Evolutionary conservation across 2,113 vertebrate genomes (phyloP).

Genomic region (Rhagologus leucostigma): DNA sequence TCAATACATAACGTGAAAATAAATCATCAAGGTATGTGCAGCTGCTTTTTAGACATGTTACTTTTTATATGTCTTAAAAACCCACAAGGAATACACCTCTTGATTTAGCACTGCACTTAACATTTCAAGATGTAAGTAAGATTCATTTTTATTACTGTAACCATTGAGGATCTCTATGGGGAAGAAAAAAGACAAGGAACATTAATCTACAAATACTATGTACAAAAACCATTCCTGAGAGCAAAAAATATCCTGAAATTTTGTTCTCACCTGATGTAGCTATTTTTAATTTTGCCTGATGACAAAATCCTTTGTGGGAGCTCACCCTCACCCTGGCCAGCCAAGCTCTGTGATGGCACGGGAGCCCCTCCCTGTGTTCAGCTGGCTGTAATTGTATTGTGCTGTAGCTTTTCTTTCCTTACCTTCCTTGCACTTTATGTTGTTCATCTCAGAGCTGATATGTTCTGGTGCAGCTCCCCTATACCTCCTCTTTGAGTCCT

Average conservation of each 20-base stretch:
- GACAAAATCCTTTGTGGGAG: not conserved
- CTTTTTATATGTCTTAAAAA: not conserved
- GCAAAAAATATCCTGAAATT: not conserved
- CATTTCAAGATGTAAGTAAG: not conserved
- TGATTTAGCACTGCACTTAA: not conserved
- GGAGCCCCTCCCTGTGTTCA: not conserved
- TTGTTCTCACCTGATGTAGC: not conserved
- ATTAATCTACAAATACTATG: not conserved
- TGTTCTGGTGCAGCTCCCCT: not conserved
- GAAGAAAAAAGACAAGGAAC: not conserved
- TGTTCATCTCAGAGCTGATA: fast-evolving
- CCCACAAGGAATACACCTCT: not conserved
- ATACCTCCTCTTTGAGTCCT: not conserved
- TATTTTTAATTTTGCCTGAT: not conserved
- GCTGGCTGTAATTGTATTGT: not conserved
- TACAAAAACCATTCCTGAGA: not conserved
- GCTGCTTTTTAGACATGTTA: not conserved
- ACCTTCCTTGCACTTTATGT: fast-evolving
- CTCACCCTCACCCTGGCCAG: not conserved
- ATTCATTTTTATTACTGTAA: not conserved
- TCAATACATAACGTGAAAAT: not conserved
- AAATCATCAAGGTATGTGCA: not conserved
- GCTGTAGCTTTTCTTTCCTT: not conserved
- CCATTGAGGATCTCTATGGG: not conserved
- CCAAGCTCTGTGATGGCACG: not conserved